Conservation (phyloP, 2,113 vertebrate genomes). For the Sprattus sprattus region DNA sequence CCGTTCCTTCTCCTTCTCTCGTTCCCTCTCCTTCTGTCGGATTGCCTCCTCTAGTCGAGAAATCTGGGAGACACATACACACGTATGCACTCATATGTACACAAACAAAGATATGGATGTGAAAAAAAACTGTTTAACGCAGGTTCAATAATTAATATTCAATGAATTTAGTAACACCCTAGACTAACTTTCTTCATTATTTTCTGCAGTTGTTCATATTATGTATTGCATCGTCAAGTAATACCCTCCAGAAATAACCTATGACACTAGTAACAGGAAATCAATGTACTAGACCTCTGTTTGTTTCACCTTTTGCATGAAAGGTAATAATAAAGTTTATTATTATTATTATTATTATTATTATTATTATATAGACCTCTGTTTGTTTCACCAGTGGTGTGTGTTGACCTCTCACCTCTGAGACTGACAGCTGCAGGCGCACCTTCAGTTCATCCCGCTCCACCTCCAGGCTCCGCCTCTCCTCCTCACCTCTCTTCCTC, state of each 20-base stretch:
- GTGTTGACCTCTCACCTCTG: constrained; percentile 73
- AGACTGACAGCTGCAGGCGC: constrained; percentile 78
- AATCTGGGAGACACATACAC: constrained; percentile 56
- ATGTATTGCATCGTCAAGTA: not conserved
- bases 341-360: too few species aligned
- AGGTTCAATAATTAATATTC: too few species aligned
- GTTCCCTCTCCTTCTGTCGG: constrained; percentile 46
- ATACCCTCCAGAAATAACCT: not conserved
- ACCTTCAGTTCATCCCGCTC: constrained; percentile 75
- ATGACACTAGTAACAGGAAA: not conserved
- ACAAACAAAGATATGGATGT: too few species aligned
- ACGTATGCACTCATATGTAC: not conserved
- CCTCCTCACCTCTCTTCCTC: constrained; percentile 74
- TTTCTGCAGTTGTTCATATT: not conserved
- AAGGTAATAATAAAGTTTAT: too few species aligned
- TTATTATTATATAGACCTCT: not conserved
- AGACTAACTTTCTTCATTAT: too few species aligned
- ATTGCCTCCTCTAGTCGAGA: constrained; percentile 61
- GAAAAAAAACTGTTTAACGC: too few species aligned
- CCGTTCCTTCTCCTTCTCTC: not conserved
- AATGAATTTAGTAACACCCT: too few species aligned
- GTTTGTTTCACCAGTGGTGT: not conserved
- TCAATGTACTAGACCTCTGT: not conserved
- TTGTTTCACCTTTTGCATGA: too few species aligned
- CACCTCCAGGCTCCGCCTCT: constrained; percentile 74